These are phyloP conservation scores for Aphidius colemani DNA, from an alignment of 2,888 invertebrate genomes.

Conservation along the genomic window DNA sequence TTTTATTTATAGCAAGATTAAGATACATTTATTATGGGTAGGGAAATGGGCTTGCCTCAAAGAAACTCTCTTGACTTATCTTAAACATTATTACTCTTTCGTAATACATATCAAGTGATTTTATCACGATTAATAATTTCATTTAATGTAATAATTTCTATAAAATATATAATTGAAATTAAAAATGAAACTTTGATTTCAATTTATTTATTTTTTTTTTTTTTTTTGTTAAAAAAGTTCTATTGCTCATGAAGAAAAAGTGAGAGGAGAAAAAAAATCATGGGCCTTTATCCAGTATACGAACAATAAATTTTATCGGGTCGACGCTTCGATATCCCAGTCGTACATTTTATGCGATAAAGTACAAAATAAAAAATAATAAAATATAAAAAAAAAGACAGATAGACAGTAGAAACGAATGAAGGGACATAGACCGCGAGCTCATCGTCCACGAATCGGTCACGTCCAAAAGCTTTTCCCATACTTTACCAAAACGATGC, in stretches of 20 bases:
- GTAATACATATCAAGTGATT: no score
- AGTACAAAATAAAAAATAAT: constrained; percentile 32
- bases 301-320: constrained; percentile 39
- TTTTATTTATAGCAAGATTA: constrained; percentile 1
- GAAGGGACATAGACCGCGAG: constrained; percentile 18
- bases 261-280: constrained; percentile 28
- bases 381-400: constrained; percentile 20
- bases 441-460: constrained; percentile 38
- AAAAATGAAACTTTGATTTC: constrained; percentile 32
- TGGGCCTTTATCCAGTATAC: constrained; percentile 33
- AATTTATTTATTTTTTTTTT: constrained; percentile 32
- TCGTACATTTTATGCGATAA: constrained; percentile 41
- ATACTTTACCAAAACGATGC: constrained; percentile 37
- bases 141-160: neutral
- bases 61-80: neutral
- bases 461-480: constrained; percentile 43
- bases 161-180: constrained; percentile 10
- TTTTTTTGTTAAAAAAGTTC: no score
- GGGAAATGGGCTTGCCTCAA: constrained; percentile 5
- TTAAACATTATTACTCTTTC: neutral
- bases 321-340: constrained; percentile 42
- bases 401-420: constrained; percentile 21
- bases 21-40: neutral
- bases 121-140: neutral
- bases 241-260: constrained; percentile 36